Conservation (phyloP, 2,888 invertebrate species). For the Sycophila texana region DNA sequence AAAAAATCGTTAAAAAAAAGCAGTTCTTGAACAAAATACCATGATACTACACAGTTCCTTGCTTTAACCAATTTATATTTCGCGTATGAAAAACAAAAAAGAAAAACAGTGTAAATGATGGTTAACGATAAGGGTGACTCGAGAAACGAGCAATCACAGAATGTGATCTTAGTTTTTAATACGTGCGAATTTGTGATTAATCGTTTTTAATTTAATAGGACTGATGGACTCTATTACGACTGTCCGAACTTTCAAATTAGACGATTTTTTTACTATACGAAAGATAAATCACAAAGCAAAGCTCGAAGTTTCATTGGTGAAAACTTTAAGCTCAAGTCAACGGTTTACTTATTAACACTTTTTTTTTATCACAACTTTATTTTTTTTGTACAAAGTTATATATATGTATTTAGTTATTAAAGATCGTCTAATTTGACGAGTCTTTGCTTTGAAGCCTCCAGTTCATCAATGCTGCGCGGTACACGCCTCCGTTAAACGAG, state of each 20-base stretch:
- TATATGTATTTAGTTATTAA: conserved; percentile 7
- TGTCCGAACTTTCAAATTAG: conserved; percentile 53
- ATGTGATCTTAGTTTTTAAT: conserved; percentile 56
- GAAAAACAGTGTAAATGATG: conserved; percentile 41
- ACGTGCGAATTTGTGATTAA: conserved; percentile 69
- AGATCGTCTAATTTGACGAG: conserved; percentile 54
- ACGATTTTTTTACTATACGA: conserved; percentile 50
- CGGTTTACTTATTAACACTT: conserved; percentile 30
- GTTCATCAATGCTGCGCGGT: conserved; percentile 41
- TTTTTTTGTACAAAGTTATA: conserved; percentile 39
- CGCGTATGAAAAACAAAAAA: conserved; percentile 46
- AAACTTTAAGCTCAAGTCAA: conserved; percentile 39
- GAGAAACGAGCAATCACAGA: conserved; percentile 56
- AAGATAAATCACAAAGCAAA: conserved; percentile 23
- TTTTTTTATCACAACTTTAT: conserved; percentile 17
- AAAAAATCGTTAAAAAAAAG: conserved; percentile 35
- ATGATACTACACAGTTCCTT: conserved; percentile 66
- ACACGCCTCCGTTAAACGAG: not conserved
- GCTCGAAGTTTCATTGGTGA: conserved; percentile 30
- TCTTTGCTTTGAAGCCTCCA: conserved; percentile 44
- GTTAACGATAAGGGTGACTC: conserved; percentile 54
- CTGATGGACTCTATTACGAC: conserved; percentile 65
- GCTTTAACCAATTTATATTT: conserved; percentile 68
- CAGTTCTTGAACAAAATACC: conserved; percentile 60
- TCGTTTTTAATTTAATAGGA: conserved; percentile 68